A percentile compares a stretch with the other conserved stretches of the same genome.
phyloP scores from a whole-genome alignment of 1,140 invertebrate genomes.

The Zeugodacus cucurbitae region DNA sequence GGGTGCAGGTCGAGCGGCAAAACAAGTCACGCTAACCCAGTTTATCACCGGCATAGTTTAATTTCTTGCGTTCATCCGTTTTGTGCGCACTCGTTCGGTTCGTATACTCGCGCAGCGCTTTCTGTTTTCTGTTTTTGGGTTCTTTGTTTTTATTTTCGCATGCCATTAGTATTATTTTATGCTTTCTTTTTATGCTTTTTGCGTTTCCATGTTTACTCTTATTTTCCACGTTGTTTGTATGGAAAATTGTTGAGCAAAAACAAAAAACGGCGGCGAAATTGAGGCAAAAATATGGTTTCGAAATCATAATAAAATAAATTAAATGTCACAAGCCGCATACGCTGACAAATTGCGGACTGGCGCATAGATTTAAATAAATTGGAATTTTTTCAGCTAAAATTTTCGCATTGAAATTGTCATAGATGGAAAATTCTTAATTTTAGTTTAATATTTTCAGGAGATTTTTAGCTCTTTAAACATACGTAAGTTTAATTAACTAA shows the following conservation, averaged over 20 bases:
- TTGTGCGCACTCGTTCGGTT: constrained; percentile 2
- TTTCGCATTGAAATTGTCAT: not conserved
- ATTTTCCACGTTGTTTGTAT: not conserved
- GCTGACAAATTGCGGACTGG: constrained; percentile 27
- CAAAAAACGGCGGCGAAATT: not conserved
- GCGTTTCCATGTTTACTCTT: not conserved
- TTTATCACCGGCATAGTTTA: constrained; percentile 35
- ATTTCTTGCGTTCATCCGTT: constrained; percentile 10
- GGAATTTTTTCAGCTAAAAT: not conserved
- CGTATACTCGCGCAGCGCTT: not conserved
- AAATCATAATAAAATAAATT: constrained; percentile 31
- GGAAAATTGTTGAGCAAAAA: not conserved
- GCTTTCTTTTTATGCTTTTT: not conserved
- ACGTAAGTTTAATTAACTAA: not conserved
- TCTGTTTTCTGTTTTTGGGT: not conserved
- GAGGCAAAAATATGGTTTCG: not conserved
- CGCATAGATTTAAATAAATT: not conserved
- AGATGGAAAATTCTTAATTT: not conserved
- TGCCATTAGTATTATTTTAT: not conserved
- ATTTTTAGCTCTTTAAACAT: no score
- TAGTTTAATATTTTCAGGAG: not conserved
- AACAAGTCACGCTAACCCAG: constrained; percentile 28
- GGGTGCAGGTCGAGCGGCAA: constrained; percentile 9
- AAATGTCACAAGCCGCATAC: not conserved
- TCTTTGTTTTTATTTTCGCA: not conserved